Conservation (phyloP, 1,140 invertebrate genomes). For the Drosophila nasuta region DNA sequence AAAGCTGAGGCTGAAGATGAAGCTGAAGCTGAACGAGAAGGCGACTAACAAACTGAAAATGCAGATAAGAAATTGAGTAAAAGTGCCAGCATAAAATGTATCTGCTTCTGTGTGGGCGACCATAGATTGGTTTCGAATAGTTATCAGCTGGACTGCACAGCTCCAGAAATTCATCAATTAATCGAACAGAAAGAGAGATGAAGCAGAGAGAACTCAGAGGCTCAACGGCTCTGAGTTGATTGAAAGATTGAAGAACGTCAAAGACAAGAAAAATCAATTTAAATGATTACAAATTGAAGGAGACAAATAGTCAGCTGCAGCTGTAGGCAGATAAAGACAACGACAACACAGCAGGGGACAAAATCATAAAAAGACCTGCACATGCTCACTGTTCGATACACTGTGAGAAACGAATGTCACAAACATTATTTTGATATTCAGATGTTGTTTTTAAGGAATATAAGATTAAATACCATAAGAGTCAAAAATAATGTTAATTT, state of each 20-base stretch:
- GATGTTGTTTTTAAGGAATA: background rate
- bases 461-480: too few relatives aligned
- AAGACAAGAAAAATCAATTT: conserved; percentile 83
- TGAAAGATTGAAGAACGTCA: conserved; percentile 54
- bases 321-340: conserved; percentile 48
- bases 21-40: background rate
- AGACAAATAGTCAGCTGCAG: conserved; percentile 71
- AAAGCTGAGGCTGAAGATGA: too few relatives aligned
- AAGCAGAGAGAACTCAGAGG: background rate
- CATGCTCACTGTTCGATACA: conserved; percentile 32
- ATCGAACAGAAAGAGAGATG: conserved; percentile 29
- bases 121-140: conserved; percentile 57
- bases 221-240: conserved; percentile 38
- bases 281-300: conserved; percentile 82
- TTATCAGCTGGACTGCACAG: conserved; percentile 52
- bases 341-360: conserved; percentile 36
- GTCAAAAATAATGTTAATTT: too few relatives aligned
- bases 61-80: conserved; percentile 44
- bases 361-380: conserved; percentile 50
- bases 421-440: background rate
- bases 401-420: conserved; percentile 9
- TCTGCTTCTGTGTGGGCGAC: conserved; percentile 19
- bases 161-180: conserved; percentile 76
- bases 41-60: conserved; percentile 16
- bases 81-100: conserved; percentile 35